Conservation (phyloP, 1,140 invertebrate genomes). For the Dolichoris vasculosae region DNA sequence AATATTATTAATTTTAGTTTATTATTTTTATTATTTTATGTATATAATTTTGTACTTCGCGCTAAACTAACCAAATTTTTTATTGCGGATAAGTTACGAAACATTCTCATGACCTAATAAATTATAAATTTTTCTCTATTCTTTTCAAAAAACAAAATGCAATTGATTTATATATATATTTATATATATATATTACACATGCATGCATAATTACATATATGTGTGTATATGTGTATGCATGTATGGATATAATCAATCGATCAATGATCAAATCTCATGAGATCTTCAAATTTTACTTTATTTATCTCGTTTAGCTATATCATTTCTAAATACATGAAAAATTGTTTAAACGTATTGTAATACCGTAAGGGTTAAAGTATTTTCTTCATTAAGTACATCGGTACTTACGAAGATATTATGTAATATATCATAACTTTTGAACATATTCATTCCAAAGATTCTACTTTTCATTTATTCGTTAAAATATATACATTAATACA, state of each 20-base stretch:
- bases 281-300: conserved; percentile 46
- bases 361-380: conserved; percentile 33
- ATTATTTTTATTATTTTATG: conserved; percentile 12
- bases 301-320: conserved; percentile 35
- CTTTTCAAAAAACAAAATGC: no score
- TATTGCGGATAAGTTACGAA: background rate
- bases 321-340: conserved; percentile 46
- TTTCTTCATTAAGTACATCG: background rate
- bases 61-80: background rate
- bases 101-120: background rate
- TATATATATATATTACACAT: no score
- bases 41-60: conserved; percentile 1
- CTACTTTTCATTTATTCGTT: conserved; percentile 29
- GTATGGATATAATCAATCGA: background rate
- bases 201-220: background rate
- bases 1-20: background rate
- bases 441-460: conserved; percentile 12
- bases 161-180: no score
- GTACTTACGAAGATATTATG: conserved; percentile 26
- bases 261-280: conserved; percentile 30
- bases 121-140: conserved; percentile 8
- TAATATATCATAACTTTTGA: conserved; percentile 29
- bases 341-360: conserved; percentile 37
- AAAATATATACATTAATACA: conserved; percentile 43
- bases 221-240: background rate